Percentiles rank a stretch among this genome's conserved stretches.
Conservation (phyloP, 2,888 invertebrate genomes). For the Drosophila putrida region DNA sequence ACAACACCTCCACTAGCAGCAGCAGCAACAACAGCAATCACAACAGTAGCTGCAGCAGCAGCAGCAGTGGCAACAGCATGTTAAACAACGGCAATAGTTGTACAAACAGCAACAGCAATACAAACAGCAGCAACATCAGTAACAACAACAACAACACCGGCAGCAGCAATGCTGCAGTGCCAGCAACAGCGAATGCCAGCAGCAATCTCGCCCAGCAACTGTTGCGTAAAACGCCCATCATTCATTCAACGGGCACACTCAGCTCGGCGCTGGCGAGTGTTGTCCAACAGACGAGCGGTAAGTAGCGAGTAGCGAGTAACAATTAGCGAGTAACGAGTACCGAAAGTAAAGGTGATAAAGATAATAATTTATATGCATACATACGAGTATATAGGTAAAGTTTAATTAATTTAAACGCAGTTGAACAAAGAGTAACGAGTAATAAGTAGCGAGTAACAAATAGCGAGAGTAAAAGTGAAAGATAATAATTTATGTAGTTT, state of each 20-base stretch:
- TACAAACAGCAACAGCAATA: conserved; percentile 35
- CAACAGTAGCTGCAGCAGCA: conserved; percentile 20
- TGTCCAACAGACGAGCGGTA: conserved; percentile 80
- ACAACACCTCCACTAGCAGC: conserved; percentile 30
- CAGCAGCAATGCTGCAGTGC: conserved; percentile 31
- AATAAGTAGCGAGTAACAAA: no score
- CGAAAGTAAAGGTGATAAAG: no score
- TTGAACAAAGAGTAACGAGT: background rate
- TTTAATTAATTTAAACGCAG: background rate
- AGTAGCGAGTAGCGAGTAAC: conserved; percentile 24
- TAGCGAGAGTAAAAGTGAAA: no score
- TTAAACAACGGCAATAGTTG: conserved; percentile 16
- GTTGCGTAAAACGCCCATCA: conserved; percentile 82
- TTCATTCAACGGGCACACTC: conserved; percentile 80
- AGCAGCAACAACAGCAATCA: conserved; percentile 31
- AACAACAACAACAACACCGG: conserved; percentile 13
- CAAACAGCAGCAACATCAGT: conserved; percentile 19
- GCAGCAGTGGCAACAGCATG: conserved; percentile 24
- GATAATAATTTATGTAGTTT: no score
- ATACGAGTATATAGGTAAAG: no score
- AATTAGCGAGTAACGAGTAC: background rate
- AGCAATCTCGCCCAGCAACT: conserved; percentile 75
- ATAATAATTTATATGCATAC: no score
- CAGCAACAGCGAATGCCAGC: conserved; percentile 33
- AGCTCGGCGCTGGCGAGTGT: conserved; percentile 79